Percentiles rank a stretch among this genome's conserved stretches.
These are phyloP conservation scores for Alosa sapidissima DNA, from an alignment of 2,797 vertebrate genomes.

Conservation along the genomic window DNA sequence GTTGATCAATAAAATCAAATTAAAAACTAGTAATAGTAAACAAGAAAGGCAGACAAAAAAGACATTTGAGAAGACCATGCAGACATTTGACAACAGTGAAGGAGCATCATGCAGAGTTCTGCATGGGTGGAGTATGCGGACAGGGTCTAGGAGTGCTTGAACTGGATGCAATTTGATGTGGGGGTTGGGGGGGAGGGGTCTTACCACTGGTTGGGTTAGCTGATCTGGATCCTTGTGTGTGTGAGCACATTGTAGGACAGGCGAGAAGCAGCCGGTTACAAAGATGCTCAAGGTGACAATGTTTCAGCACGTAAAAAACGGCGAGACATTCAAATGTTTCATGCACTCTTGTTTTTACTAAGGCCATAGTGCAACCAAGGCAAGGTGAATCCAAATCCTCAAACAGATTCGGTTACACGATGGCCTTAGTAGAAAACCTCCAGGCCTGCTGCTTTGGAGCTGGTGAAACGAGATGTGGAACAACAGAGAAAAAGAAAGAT, in stretches of 20 bases:
- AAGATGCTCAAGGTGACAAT: conserved; percentile 61
- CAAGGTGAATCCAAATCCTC: background rate
- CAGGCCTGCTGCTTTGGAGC: background rate
- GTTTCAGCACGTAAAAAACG: conserved; percentile 15
- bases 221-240: conserved; percentile 99
- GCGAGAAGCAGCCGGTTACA: conserved; percentile 75
- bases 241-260: conserved; percentile 88
- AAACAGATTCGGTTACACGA: background rate
- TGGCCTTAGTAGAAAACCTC: background rate
- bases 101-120: conserved; percentile 56
- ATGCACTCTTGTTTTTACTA: conserved; percentile 1
- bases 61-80: conserved; percentile 12
- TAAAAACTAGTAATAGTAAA: background rate
- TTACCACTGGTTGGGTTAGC: conserved; percentile 99
- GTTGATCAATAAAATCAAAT: background rate
- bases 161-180: conserved; percentile 63
- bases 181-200: conserved; percentile 65
- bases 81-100: background rate
- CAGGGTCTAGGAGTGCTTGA: conserved; percentile 45
- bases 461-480: background rate
- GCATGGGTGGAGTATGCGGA: conserved; percentile 35
- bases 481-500: conserved; percentile 6
- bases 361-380: background rate
- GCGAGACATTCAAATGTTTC: background rate
- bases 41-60: background rate